Evolutionary conservation across 1,140 invertebrate genomes (phyloP).

Genomic region (Parapsyche elsis): DNA sequence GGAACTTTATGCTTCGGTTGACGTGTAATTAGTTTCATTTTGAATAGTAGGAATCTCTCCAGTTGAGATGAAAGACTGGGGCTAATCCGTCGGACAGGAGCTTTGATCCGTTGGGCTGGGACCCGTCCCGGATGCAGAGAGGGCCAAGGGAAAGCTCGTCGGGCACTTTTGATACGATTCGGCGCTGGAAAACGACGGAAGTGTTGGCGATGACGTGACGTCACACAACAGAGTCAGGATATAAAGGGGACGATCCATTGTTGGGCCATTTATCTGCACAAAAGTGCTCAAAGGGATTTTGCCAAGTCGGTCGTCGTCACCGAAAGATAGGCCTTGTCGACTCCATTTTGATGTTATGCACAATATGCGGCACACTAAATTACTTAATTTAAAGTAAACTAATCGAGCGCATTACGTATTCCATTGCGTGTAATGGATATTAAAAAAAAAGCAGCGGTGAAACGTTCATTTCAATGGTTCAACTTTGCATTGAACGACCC

Average conservation of each 20-base stretch:
- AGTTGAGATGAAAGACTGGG: neutral
- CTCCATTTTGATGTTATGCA: neutral
- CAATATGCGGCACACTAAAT: too few species aligned
- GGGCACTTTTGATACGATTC: conserved; percentile 7
- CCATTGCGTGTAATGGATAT: too few species aligned
- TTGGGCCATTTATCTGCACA: conserved; percentile 46
- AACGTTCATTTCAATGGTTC: too few species aligned
- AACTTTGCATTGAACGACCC: too few species aligned
- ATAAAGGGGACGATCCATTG: conserved; percentile 37
- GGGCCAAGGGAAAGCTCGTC: neutral
- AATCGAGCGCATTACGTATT: too few species aligned
- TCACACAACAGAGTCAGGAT: conserved; percentile 40
- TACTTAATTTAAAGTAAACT: too few species aligned
- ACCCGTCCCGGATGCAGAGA: conserved; percentile 5
- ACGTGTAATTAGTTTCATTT: too few species aligned
- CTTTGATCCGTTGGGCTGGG: neutral
- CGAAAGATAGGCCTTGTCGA: conserved; percentile 2
- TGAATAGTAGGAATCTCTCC: neutral
- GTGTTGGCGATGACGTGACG: conserved; percentile 48
- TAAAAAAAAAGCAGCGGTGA: too few species aligned
- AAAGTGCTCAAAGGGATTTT: conserved; percentile 35
- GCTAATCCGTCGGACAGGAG: neutral
- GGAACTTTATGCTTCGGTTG: too few species aligned
- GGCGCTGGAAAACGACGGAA: conserved; percentile 48
- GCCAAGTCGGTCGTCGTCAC: neutral